A percentile compares a stretch with the other conserved stretches of the same genome.
Conservation (phyloP, 2,113 vertebrate species). For the Corydoras maculifer region DNA sequence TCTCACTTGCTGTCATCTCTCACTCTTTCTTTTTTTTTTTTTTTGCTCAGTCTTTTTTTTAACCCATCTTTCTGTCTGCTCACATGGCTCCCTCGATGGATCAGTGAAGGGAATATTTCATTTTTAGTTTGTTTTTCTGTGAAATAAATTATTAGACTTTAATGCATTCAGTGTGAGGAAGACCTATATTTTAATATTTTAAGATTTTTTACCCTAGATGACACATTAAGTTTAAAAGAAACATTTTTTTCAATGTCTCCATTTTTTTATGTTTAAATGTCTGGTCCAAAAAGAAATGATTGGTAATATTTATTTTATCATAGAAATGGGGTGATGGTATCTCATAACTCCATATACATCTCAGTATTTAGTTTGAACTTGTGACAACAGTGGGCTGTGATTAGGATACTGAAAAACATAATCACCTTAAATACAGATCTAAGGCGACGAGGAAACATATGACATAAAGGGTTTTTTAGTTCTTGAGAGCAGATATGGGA, state of each 20-base stretch:
- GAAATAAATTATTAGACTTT: slow-evolving; percentile 22
- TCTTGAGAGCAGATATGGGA: no score
- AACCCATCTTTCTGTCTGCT: slow-evolving; percentile 3
- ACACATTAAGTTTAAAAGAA: not conserved
- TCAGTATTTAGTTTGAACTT: no score
- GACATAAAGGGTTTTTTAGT: no score
- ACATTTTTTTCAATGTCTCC: not conserved
- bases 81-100: slow-evolving; percentile 1
- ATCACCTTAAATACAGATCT: no score
- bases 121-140: slow-evolving; percentile 23
- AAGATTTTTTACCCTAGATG: slow-evolving; percentile 13
- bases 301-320: not conserved
- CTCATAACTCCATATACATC: no score
- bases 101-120: slow-evolving; percentile 8
- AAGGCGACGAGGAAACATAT: no score
- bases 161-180: slow-evolving; percentile 26
- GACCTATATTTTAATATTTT: slow-evolving; percentile 22
- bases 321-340: no score
- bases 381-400: no score
- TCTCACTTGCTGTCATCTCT: slow-evolving; percentile 8
- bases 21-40: not conserved
- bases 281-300: not conserved
- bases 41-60: not conserved
- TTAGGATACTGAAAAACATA: no score
- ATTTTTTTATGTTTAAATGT: slow-evolving; percentile 5